These are phyloP conservation scores for Encarsia formosa DNA, from an alignment of 2,888 invertebrate genomes.

Conservation along the genomic window DNA sequence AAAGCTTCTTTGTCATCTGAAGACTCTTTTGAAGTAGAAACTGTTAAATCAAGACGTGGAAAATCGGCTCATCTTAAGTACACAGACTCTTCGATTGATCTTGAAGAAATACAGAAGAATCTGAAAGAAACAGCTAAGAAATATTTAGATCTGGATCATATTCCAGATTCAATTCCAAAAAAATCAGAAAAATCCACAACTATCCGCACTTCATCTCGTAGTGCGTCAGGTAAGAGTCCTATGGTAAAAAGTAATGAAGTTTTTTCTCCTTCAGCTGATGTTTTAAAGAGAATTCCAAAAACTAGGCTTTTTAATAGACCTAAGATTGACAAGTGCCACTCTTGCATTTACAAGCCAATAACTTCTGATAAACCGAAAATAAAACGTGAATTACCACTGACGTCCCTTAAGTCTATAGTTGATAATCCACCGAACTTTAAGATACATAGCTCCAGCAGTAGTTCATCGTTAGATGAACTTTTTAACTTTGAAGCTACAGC, in stretches of 20 bases:
- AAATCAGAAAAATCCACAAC: slow-evolving; percentile 11
- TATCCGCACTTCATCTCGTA: slow-evolving; percentile 31
- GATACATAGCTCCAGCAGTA: slow-evolving; percentile 1
- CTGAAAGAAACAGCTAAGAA: neutral
- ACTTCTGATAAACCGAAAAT: slow-evolving; percentile 1
- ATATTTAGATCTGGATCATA: neutral
- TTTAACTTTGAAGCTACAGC: no score
- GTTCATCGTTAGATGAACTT: neutral
- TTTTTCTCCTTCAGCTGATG: neutral
- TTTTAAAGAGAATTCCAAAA: slow-evolving; percentile 35
- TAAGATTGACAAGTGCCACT: slow-evolving; percentile 41
- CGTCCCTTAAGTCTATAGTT: slow-evolving; percentile 2
- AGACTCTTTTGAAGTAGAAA: no score
- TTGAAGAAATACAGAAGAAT: neutral
- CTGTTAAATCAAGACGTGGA: no score
- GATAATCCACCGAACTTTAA: neutral
- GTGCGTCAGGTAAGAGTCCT: slow-evolving; percentile 29
- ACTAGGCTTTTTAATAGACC: slow-evolving; percentile 37
- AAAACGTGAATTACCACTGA: slow-evolving; percentile 14
- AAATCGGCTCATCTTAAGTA: no score
- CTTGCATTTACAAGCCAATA: slow-evolving; percentile 40
- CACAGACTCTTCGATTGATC: no score
- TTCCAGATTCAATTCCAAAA: neutral
- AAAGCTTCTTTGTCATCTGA: neutral
- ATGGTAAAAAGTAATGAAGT: slow-evolving; percentile 17